phyloP scores from a whole-genome alignment of 2,888 invertebrate genomes.

The Nasonovia ribisnigri region DNA sequence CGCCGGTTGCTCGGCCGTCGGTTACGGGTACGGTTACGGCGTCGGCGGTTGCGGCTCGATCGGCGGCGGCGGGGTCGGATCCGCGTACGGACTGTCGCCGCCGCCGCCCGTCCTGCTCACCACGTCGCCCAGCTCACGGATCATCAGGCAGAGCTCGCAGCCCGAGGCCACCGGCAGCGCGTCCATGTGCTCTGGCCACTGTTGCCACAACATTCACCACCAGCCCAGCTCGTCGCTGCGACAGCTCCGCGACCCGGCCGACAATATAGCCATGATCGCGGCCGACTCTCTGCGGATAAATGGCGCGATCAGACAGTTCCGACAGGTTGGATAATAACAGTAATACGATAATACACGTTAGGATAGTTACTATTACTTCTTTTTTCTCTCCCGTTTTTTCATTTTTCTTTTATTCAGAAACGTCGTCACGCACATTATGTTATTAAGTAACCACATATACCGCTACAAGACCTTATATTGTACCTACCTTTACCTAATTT shows the following conservation, averaged over 20 bases:
- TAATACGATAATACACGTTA: not conserved
- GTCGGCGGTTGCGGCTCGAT: conserved; percentile 19
- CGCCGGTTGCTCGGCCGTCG: conserved; percentile 76
- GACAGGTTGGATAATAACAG: conserved; percentile 79
- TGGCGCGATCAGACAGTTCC: conserved; percentile 96
- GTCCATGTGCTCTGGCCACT: conserved; percentile 73
- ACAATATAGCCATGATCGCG: conserved; percentile 94
- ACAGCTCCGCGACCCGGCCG: conserved; percentile 85
- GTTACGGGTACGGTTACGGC: conserved; percentile 16
- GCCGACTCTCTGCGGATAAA: conserved; percentile 96
- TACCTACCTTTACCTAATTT: not conserved
- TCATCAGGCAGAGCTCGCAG: conserved; percentile 90
- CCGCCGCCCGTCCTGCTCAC: conserved; percentile 82
- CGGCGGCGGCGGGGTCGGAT: conserved; percentile 27
- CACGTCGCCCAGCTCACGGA: conserved; percentile 78
- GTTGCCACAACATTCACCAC: conserved; percentile 71
- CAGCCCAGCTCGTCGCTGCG: conserved; percentile 87
- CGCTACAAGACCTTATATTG: not conserved
- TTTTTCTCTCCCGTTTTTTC: not conserved
- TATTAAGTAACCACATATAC: not conserved
- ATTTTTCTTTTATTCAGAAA: not conserved
- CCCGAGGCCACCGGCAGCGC: conserved; percentile 77
- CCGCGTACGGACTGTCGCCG: conserved; percentile 69
- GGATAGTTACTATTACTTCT: not conserved
- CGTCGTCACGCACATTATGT: not conserved